Evolutionary conservation across 2,797 vertebrate genomes (phyloP), one percentile per base, ranked within the genome.

Genomic region (Nasua narica): DNA sequence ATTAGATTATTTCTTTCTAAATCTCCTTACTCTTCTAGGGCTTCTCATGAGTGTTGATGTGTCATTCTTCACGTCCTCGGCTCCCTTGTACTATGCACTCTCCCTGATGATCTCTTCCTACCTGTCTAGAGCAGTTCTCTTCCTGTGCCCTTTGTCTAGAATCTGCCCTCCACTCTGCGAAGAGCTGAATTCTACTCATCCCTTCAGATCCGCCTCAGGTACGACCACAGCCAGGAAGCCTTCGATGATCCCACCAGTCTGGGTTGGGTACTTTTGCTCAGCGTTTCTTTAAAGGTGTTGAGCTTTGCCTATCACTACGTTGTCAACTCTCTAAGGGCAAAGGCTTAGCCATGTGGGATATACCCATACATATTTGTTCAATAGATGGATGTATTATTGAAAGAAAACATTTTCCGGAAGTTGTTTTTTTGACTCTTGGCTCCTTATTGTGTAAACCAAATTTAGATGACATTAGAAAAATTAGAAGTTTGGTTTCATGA

Each of bases 401-500:
- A 77, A 70, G 43, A 46, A 81, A 46, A 27, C 21, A n/a, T 19
- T 72, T 76, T 90, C 89, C 78, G 58, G 23, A 60, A 78, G 54
- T 14, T 62, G 13, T 90, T 40, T 94, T 86, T 86, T 76, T 52
- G 29, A 62, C 12, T 87, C 25, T 54, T 23, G 70, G 50, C 1
- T 77, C 46, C 52, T 40, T 94, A 79, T 67, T 79, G 13, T 58
- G 91, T 77, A 78, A 76, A 70, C 7, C n/a, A 84, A 72, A 58
- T 72, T 74, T 91, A 83, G 79, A 56, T 12, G 93, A 83, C 13
- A 27, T 43, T 90, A 3, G 87, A 92, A 87, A 62, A 50, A 74
- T 60, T 50, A 90, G 70, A 76, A 40, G 37, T 52, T 90, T 70
- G 27, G 8, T 94, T 94, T 96, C 11, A 35, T 27, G 52, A 84